Evolutionary conservation across 2,888 invertebrate genomes (phyloP), one percentile per base, ranked within the genome.

Genomic region (Callosobruchus maculatus): DNA sequence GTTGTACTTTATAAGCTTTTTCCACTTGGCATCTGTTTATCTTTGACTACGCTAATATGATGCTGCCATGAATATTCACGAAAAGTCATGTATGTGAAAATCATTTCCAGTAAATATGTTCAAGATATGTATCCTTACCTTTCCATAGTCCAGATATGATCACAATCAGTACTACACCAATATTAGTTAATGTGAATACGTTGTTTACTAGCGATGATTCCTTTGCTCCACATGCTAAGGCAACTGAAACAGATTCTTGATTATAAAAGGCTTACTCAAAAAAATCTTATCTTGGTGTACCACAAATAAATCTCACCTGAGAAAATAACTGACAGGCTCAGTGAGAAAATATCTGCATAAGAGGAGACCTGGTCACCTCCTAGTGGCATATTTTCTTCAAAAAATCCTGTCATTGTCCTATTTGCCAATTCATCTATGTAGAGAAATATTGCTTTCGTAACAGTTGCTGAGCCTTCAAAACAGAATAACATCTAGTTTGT

Each of bases 181-280:
- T 76, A 85, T 96, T 97, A 49, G 95, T 83, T 0, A 89, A 84
- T 0, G 95, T 94, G 80, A 96, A 93, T 69, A 94, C 87, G 83
- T 94, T 95, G 88, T 96, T 97, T 49, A 95, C 90, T 70, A 90
- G 82, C 0, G 94, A 89, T 0, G 95, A 95, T 84, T 94, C 93
- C 82, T 94, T 94, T 70, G 94, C 93, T 0, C 97, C 97, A 78
- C 94, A 88, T 0, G 93, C 92, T 76, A 94, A 81, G n/a, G 91
- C 86, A 75, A 89, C 93, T 93, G 84, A 68, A 49, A 49, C 4
- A 13, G 13, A 49, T 49, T 49, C 13, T 49, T 49, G 49, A 13
- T 26, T 26, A 26, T 26, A 2, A 26, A 26, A 7, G 26, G 26
- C 26, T 21, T 69, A 74, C 75, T 86, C n/a, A n/a, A n/a, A n/a